Conservation (phyloP, 2,888 invertebrate species). For the Calliopum simillimum region DNA sequence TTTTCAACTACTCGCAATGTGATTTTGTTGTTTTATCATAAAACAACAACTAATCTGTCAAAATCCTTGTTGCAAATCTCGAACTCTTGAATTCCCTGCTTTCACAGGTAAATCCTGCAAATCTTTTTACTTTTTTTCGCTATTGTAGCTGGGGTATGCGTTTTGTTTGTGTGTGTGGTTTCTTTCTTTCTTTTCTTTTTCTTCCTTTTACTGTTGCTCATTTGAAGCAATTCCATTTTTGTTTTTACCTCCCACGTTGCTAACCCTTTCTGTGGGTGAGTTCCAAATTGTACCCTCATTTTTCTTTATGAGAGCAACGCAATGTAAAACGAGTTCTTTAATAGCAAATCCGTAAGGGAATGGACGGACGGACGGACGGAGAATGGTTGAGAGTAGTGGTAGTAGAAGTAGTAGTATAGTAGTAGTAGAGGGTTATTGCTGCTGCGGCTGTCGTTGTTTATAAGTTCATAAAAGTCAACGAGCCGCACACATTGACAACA, state of each 20-base stretch:
- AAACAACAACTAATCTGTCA: conserved; percentile 14
- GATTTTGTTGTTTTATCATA: background rate
- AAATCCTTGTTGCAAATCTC: conserved; percentile 8
- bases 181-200: too few species aligned
- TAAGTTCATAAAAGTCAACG: conserved; percentile 67
- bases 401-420: too few species aligned
- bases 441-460: conserved; percentile 55
- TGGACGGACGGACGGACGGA: too few species aligned
- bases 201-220: conserved; percentile 19
- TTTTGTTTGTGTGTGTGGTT: background rate
- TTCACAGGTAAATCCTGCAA: conserved; percentile 60
- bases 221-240: conserved; percentile 24
- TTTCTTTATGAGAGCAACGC: conserved; percentile 1
- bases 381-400: too few species aligned
- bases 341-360: conserved; percentile 12
- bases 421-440: conserved; percentile 46
- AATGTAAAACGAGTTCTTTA: background rate
- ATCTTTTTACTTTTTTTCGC: conserved; percentile 64
- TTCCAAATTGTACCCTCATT: conserved; percentile 1
- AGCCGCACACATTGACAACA: conserved; percentile 48
- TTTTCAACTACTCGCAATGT: background rate
- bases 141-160: conserved; percentile 46
- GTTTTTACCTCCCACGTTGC: background rate
- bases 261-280: too few species aligned
- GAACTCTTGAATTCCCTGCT: background rate